These are phyloP conservation scores for Acrobeloides nanus DNA, from an alignment of 2,888 invertebrate genomes.

Conservation along the genomic window DNA sequence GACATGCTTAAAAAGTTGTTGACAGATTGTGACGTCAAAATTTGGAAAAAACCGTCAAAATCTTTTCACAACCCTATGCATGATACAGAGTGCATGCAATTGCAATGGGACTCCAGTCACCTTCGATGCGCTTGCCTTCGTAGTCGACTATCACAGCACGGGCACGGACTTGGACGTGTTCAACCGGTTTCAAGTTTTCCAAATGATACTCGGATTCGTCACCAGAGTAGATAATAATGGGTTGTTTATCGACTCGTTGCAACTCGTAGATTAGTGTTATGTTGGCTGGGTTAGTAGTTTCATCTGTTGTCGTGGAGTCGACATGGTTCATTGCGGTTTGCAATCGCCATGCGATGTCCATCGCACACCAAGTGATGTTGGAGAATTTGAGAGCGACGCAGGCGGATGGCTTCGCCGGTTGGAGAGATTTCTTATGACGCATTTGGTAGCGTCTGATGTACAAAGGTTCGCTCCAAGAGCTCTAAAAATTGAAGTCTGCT, in stretches of 20 bases:
- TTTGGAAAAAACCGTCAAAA: too few relatives aligned
- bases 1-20: too few relatives aligned
- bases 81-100: too few relatives aligned
- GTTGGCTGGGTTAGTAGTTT: constrained; percentile 5
- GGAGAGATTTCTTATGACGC: background rate
- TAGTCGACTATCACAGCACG: constrained; percentile 29
- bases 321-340: too few relatives aligned
- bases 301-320: constrained; percentile 1
- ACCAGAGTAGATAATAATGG: constrained; percentile 30
- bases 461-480: constrained; percentile 18
- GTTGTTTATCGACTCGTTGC: constrained; percentile 29
- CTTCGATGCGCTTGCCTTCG: constrained; percentile 29
- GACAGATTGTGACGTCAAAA: too few relatives aligned
- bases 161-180: constrained; percentile 30
- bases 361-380: constrained; percentile 19
- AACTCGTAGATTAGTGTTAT: constrained; percentile 27
- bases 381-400: constrained; percentile 20
- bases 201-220: constrained; percentile 16
- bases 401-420: constrained; percentile 8
- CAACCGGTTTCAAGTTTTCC: constrained; percentile 28
- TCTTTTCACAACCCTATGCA: too few relatives aligned
- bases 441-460: constrained; percentile 11
- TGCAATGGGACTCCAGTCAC: constrained; percentile 33
- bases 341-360: constrained; percentile 21
- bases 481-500: constrained; percentile 11